A percentile compares a stretch with the other conserved stretches of the same genome.
These are phyloP conservation scores for Masnerella sp. DNA, from an alignment of 2,888 invertebrate species.

Conservation along the genomic window DNA sequence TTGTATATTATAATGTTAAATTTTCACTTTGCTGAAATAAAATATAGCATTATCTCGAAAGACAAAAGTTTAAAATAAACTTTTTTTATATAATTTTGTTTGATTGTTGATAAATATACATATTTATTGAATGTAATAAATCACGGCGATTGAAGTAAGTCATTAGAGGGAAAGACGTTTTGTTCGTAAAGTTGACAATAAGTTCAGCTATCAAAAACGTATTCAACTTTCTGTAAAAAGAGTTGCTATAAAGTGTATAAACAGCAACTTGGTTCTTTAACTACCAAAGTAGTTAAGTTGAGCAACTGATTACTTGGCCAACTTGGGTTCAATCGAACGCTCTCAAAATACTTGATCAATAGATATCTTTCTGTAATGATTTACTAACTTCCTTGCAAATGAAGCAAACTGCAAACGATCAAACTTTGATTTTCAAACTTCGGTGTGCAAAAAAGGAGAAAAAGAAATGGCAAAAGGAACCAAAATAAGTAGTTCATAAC, in stretches of 20 bases:
- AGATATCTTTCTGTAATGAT: conserved; percentile 47
- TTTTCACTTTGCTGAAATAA: no score
- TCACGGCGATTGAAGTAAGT: no score
- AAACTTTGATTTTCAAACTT: conserved; percentile 44
- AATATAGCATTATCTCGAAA: no score
- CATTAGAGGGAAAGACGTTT: neutral
- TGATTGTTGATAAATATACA: no score
- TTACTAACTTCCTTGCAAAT: conserved; percentile 46
- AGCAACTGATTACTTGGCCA: conserved; percentile 45
- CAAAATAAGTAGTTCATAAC: conserved; percentile 28
- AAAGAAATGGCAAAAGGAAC: conserved; percentile 17
- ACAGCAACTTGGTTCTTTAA: conserved; percentile 38
- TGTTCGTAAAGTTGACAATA: neutral
- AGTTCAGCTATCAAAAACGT: conserved; percentile 11
- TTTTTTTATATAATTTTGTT: no score
- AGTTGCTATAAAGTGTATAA: conserved; percentile 8
- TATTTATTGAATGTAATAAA: no score
- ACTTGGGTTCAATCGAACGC: conserved; percentile 43
- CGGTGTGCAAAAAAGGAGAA: neutral
- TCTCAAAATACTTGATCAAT: conserved; percentile 49
- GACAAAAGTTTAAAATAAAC: no score
- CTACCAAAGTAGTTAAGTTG: conserved; percentile 42
- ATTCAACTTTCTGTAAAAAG: conserved; percentile 4
- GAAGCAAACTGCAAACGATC: conserved; percentile 48
- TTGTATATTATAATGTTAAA: no score